phyloP scores from a whole-genome alignment of 2,888 invertebrate genomes.

The Ornithoptera priamus region DNA sequence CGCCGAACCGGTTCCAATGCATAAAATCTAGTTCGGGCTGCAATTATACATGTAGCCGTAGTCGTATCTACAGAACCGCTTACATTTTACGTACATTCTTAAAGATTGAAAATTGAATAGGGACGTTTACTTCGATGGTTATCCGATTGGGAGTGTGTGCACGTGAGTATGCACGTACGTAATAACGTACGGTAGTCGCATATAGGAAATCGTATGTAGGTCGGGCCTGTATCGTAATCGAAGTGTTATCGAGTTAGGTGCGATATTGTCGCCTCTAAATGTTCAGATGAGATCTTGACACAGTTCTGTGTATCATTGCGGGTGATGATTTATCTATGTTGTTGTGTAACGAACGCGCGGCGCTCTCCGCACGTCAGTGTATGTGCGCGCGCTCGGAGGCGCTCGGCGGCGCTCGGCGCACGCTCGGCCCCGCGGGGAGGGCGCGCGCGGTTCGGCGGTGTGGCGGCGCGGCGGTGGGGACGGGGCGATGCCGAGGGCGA shows the following conservation, averaged over 20 bases:
- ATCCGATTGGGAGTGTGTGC: not conserved
- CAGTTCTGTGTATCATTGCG: slow-evolving; percentile 66
- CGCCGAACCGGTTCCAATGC: slow-evolving; percentile 47
- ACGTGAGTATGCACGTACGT: too few species aligned
- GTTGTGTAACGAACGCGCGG: slow-evolving; percentile 66
- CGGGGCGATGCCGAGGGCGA: slow-evolving; percentile 37
- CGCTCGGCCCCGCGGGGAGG: slow-evolving; percentile 29
- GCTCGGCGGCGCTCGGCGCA: slow-evolving; percentile 50
- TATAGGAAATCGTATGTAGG: slow-evolving; percentile 21
- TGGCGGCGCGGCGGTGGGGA: slow-evolving; percentile 51
- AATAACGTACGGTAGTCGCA: too few species aligned
- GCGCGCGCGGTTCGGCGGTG: slow-evolving; percentile 43
- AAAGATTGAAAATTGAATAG: slow-evolving; percentile 20
- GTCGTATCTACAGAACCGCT: slow-evolving; percentile 6
- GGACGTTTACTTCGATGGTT: slow-evolving; percentile 17
- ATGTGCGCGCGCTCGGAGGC: slow-evolving; percentile 59
- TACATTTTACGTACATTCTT: slow-evolving; percentile 1
- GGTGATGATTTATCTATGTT: slow-evolving; percentile 70
- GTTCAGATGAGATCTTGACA: slow-evolving; percentile 71
- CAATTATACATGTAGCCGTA: slow-evolving; percentile 22
- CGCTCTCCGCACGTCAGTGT: slow-evolving; percentile 62
- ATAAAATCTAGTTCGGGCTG: slow-evolving; percentile 42
- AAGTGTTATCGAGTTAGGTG: slow-evolving; percentile 9
- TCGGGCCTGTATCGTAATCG: slow-evolving; percentile 8
- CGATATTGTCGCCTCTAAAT: slow-evolving; percentile 36